A percentile compares a stretch with the other conserved stretches of the same genome.
Evolutionary conservation across 2,888 invertebrate species (phyloP).

Genomic region (Zygaena filipendulae): DNA sequence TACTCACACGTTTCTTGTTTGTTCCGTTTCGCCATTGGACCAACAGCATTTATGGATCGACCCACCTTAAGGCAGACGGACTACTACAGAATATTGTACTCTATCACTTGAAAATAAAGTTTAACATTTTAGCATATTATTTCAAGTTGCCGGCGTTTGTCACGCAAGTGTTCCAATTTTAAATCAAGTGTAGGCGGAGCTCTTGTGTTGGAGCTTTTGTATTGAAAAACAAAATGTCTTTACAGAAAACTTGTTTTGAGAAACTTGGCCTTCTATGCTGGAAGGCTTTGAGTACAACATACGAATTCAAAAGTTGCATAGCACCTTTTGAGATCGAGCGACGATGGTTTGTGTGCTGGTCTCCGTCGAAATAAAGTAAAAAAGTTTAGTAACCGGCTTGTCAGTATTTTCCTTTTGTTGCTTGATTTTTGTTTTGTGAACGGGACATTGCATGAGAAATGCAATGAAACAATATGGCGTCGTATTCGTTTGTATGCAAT

Average conservation of each 20-base stretch:
- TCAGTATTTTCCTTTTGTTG: slow-evolving; percentile 61
- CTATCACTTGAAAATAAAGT: slow-evolving; percentile 60
- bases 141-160: slow-evolving; percentile 64
- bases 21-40: slow-evolving; percentile 61
- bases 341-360: slow-evolving; percentile 27
- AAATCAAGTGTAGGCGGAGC: slow-evolving; percentile 69
- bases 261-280: slow-evolving; percentile 65
- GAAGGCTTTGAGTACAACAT: slow-evolving; percentile 50
- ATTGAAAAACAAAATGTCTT: slow-evolving; percentile 67
- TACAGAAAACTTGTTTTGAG: slow-evolving; percentile 62
- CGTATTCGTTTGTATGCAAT: slow-evolving; percentile 35
- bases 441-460: slow-evolving; percentile 66
- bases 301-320: slow-evolving; percentile 45
- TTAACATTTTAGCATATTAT: slow-evolving; percentile 64
- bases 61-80: slow-evolving; percentile 63
- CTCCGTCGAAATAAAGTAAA: slow-evolving; percentile 61
- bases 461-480: slow-evolving; percentile 63
- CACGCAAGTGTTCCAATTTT: slow-evolving; percentile 68
- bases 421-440: slow-evolving; percentile 62
- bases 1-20: slow-evolving; percentile 58
- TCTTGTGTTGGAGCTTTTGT: slow-evolving; percentile 56
- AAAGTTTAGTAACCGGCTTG: slow-evolving; percentile 65
- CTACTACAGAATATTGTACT: slow-evolving; percentile 57
- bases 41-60: slow-evolving; percentile 64
- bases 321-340: slow-evolving; percentile 36